phyloP scores from a whole-genome alignment of 2,113 vertebrate genomes.

The Varanus salvator region DNA sequence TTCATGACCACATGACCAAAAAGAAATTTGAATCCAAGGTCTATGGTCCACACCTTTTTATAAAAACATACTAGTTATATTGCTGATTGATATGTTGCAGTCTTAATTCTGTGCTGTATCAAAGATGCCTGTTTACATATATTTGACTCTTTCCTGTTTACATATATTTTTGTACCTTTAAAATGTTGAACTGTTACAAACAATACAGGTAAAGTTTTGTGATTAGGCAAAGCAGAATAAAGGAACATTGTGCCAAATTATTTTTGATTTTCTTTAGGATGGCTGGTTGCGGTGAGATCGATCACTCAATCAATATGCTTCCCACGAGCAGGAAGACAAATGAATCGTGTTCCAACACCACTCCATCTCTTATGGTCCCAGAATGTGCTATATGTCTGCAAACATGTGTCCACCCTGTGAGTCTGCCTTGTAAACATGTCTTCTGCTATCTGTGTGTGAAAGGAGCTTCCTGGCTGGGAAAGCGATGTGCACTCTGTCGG shows the following conservation, averaged over 20 bases:
- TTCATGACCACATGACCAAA: background rate
- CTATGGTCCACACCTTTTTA: background rate
- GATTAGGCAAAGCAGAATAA: background rate
- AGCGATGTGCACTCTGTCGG: conserved; percentile 93
- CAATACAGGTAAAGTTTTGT: background rate
- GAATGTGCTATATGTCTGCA: conserved; percentile 98
- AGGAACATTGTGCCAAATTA: background rate
- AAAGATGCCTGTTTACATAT: background rate
- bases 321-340: conserved; percentile 85
- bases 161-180: background rate
- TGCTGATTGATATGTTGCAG: background rate
- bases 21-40: background rate
- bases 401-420: conserved; percentile 92
- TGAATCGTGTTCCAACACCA: conserved; percentile 80
- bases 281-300: conserved; percentile 90
- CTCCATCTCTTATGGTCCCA: conserved; percentile 83
- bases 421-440: conserved; percentile 94
- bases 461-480: conserved; percentile 98
- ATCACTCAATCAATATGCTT: conserved; percentile 84
- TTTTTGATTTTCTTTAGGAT: conserved; percentile 80
- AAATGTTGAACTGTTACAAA: background rate
- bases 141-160: background rate
- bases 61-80: background rate
- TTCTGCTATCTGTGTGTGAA: conserved; percentile 98
- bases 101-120: background rate